Base-by-base conservation (phyloP, 1,140 invertebrate species). In the Phymastichus coffea region DNA sequence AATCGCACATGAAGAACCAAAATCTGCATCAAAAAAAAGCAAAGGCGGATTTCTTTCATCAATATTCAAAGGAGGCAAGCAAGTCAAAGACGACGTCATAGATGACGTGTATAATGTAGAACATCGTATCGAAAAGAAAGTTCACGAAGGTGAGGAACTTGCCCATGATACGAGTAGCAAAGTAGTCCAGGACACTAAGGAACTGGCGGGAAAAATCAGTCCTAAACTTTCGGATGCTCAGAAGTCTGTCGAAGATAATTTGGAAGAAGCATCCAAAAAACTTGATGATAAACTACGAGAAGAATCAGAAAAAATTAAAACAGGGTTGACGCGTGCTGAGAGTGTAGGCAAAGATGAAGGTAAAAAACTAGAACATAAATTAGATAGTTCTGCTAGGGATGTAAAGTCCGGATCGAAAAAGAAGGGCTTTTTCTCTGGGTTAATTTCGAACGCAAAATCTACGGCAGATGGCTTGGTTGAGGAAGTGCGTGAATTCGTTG, bases 381-480 rank as follows among this genome's bases (percentile, higher is more conserved):
- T n/a, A n/a, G n/a, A n/a, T n/a, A n/a, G n/a, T n/a, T n/a, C n/a
- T n/a, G n/a, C n/a, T n/a, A n/a, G n/a, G n/a, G n/a, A n/a, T n/a
- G n/a, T n/a, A n/a, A n/a, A n/a, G n/a, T n/a, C n/a, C n/a, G 28
- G 28, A 33, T 7, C 6, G 28, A 69, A 68, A 30, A 26, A 51
- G 1, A 15, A 61, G 6, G 65, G 70, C 7, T 70, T 70, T n/a
- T 28, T 69, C 0, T 67, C 69, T 0, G 68, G 67, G 0, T 40
- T 70, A 2, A 62, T 69, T 12, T 69, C 70, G 38, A 64, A 66
- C 8, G 51, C 64, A 0, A 71, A 71, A 23, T 59, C 73, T 26
- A 65, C 75, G 1, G 68, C 66, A 6, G 71, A 73, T n/a, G 71
- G 73, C 12, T 56, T 74, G n/a, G 64, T 70, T 0, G 73, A 73